These are phyloP conservation scores for Pampus argenteus DNA, from an alignment of 2,797 vertebrate species.

Conservation along the genomic window DNA sequence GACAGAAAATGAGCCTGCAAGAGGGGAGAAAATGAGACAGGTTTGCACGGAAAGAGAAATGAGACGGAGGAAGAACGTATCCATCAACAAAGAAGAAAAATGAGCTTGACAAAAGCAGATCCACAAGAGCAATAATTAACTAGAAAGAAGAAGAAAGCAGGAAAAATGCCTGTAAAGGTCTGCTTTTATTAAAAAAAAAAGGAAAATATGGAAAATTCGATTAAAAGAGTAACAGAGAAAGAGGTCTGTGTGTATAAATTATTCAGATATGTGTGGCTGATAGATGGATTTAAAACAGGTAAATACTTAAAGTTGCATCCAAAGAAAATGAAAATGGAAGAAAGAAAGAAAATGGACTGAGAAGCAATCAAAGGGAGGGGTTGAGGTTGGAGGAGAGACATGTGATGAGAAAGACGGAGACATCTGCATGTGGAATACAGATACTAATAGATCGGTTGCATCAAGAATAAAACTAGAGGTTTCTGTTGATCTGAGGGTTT, in stretches of 20 bases:
- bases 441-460: slow-evolving; percentile 8
- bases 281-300: slow-evolving; percentile 57
- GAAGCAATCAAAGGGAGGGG: not conserved
- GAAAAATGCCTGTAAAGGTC: slow-evolving; percentile 23
- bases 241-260: slow-evolving; percentile 48
- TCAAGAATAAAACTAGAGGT: not conserved
- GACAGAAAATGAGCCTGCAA: slow-evolving; percentile 28
- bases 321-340: slow-evolving; percentile 44
- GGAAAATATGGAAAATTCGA: not conserved
- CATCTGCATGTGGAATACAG: slow-evolving; percentile 12
- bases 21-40: slow-evolving; percentile 26
- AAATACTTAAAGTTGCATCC: slow-evolving; percentile 50
- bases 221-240: slow-evolving; percentile 27
- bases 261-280: slow-evolving; percentile 58
- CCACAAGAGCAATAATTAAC: slow-evolving; percentile 39
- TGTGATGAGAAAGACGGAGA: too few relatives aligned
- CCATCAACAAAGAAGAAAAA: slow-evolving; percentile 47
- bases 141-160: slow-evolving; percentile 11
- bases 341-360: slow-evolving; percentile 19
- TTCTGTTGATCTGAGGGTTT: slow-evolving; percentile 2
- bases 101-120: slow-evolving; percentile 12
- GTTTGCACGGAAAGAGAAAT: slow-evolving; percentile 31
- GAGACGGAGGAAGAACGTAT: slow-evolving; percentile 13
- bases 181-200: slow-evolving; percentile 18
- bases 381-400: not conserved